A percentile compares a stretch with the other conserved stretches of the same genome.
Evolutionary conservation across 2,888 invertebrate species (phyloP).

Genomic region (Rosalia funebris): DNA sequence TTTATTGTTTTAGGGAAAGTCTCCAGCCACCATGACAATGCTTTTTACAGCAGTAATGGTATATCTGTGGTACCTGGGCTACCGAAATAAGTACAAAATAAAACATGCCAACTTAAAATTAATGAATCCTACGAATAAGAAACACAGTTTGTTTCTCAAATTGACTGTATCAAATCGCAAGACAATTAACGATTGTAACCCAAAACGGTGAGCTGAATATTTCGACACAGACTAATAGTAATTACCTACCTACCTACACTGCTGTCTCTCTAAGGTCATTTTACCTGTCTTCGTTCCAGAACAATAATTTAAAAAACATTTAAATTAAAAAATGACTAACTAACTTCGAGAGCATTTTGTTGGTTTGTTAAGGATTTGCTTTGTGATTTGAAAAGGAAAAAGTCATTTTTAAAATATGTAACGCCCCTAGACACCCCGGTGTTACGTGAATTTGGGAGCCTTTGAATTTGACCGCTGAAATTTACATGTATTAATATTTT

Average conservation of each 20-base stretch:
- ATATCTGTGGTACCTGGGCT: background rate
- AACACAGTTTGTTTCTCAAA: constrained; percentile 10
- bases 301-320: constrained; percentile 26
- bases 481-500: constrained; percentile 23
- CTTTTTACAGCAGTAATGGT: no score
- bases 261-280: background rate
- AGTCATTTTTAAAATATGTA: constrained; percentile 34
- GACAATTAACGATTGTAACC: background rate
- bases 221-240: constrained; percentile 20
- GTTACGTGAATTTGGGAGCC: constrained; percentile 33
- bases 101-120: background rate
- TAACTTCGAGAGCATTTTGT: background rate
- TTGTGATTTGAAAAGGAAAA: constrained; percentile 22
- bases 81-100: background rate
- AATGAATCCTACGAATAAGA: background rate
- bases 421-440: constrained; percentile 38
- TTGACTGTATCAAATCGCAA: constrained; percentile 17
- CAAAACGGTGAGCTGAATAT: constrained; percentile 11
- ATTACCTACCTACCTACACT: constrained; percentile 14
- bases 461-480: constrained; percentile 21
- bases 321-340: constrained; percentile 18
- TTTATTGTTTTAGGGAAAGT: no score
- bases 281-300: background rate
- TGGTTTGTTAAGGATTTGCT: constrained; percentile 7
- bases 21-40: no score